Base-by-base conservation (phyloP, 1,140 invertebrate genomes). In the Campodea augens region DNA sequence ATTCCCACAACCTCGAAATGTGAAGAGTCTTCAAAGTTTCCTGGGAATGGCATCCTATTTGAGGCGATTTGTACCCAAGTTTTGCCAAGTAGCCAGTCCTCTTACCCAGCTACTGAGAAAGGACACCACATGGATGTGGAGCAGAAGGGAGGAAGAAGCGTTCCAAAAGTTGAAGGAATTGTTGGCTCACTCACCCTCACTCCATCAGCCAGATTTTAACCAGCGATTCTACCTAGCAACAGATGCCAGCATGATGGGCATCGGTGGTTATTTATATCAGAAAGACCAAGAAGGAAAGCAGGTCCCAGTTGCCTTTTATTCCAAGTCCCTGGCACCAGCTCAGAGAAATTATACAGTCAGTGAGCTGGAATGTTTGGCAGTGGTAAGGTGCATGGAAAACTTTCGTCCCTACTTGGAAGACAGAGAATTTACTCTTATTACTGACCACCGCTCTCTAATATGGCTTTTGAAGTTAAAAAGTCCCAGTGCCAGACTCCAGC, bases 11-110 rank as follows among this genome's bases (percentile, higher is more conserved):
- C 64, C 65, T 12, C 51, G 43, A 27, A 60, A 58, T 46, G 53
- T 54, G 1, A 54, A 51, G 4, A 56, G 61, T 48, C 46, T 67
- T 0, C 52, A 60, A 52, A 43, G 51, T 4, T 69, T 69, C 47
- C 46, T 70, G 2, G 64, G 65, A 3, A 54, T 69, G 49, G 54
- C 61, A 4, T 59, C 57, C 23, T 71, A 63, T 51, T 70, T 69
- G 51, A 49, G 57, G 3, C 54, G 57, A 36, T 69, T 70, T 45
- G 54, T 66, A 7, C 55, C 49, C 4, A 58, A 61, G 42, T 57
- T 61, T 18, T 54, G 61, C 1, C 45, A 45, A 5, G 45, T 59
- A 20, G 49, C 59, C 24, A 42, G 49, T 10, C 63, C 62, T 5
- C 47, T 66, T 21, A 50, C 54, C 36, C 24, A 51, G 1, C 41